Base-by-base conservation (phyloP, 1,140 invertebrate genomes). In the Macrobrachium rosenbergii region DNA sequence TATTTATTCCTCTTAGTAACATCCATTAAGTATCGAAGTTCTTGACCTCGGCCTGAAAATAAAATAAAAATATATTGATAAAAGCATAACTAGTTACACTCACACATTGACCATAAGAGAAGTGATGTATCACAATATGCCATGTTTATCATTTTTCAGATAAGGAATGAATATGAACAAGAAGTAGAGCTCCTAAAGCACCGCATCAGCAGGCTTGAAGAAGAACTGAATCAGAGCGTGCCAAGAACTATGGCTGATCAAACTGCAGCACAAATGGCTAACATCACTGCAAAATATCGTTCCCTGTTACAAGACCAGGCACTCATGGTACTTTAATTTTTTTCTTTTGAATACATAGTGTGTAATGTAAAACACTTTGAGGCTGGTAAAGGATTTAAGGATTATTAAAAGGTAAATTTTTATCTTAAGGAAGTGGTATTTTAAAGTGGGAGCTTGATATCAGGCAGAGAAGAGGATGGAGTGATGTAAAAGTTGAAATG, bases 261-360 rank as follows among this genome's bases (percentile, higher is more conserved):
- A 23, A 87, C 84, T 28, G 43, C 78, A 64, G 84, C 78, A 19
- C 84, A 87, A n/a, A 21, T 82, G 69, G 84, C 84, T 64, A 79
- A 78, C 60, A 76, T 75, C 58, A 87, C 84, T 12, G 78, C 84
- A 23, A 87, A 87, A 21, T 87, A 87, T 52, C 78, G 84, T 23
- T 43, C 78, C 10, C 78, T 87, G 2, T 37, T 87, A 19, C 84
- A 87, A 21, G 84, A 73, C 62, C 84, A 81, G 7, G 62, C 45
- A 16, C 76, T 45, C 63, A 79, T 80, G 83, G 83, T 69, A 52
- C 0, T 59, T 21, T 63, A 64, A 52, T 28, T 0, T 76, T 10
- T 14, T 11, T 23, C 5, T 62, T 11, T 79, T n/a, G 0, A 21
- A 59, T 43, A 28, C 17, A 21, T n/a, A n/a, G n/a, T n/a, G 11